A percentile compares a stretch with the other conserved stretches of the same genome.
Evolutionary conservation across 2,113 vertebrate genomes (phyloP).

Genomic region (Malurus elegans): DNA sequence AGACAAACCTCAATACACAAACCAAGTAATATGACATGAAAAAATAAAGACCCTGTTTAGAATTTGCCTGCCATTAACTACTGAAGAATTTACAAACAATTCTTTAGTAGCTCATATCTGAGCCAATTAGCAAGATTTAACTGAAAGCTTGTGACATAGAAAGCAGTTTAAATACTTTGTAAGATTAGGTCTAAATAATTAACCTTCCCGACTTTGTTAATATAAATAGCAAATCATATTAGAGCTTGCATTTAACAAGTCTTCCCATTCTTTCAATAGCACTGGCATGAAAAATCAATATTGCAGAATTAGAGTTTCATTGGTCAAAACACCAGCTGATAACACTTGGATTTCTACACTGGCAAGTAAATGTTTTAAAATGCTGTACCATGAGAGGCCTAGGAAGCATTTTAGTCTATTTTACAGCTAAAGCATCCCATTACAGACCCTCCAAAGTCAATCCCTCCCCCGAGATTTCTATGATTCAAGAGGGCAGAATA

Average conservation of each 20-base stretch:
- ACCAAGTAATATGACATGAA: conserved; percentile 67
- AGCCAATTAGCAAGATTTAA: conserved; percentile 53
- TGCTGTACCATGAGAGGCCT: conserved; percentile 68
- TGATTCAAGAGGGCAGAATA: conserved; percentile 85
- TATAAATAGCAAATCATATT: conserved; percentile 45
- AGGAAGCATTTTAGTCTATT: conserved; percentile 69
- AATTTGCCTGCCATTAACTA: conserved; percentile 56
- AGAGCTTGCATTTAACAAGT: conserved; percentile 53
- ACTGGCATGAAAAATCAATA: conserved; percentile 37
- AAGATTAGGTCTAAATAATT: conserved; percentile 63
- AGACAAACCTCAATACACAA: conserved; percentile 72
- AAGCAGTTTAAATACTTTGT: conserved; percentile 58
- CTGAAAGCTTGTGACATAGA: conserved; percentile 55
- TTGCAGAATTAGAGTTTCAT: conserved; percentile 66
- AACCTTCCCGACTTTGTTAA: conserved; percentile 38
- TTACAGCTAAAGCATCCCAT: conserved; percentile 66
- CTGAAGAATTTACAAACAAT: conserved; percentile 7
- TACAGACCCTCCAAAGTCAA: conserved; percentile 74
- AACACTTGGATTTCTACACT: conserved; percentile 60
- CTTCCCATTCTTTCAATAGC: conserved; percentile 59
- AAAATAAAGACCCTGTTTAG: conserved; percentile 57
- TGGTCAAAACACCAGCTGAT: conserved; percentile 75
- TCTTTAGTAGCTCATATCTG: not conserved
- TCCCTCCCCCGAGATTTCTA: conserved; percentile 74
- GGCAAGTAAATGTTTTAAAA: conserved; percentile 64